Evolutionary conservation across 2,888 invertebrate genomes (phyloP).

Genomic region (Eucriotettix oculatus): DNA sequence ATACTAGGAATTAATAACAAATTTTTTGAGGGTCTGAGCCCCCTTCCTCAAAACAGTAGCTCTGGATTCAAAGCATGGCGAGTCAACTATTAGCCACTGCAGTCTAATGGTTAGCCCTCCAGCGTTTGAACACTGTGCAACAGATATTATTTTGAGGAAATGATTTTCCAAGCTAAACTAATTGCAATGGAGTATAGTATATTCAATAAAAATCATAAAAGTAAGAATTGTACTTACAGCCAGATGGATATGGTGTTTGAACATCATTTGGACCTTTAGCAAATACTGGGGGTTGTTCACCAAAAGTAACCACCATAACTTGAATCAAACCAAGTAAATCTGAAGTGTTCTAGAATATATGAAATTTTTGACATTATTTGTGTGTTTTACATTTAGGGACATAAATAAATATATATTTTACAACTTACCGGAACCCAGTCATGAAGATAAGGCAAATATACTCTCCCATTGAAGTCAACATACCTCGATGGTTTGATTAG

Average conservation of each 20-base stretch:
- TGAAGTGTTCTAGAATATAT: slow-evolving; percentile 44
- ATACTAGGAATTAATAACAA: no score
- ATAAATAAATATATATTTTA: not conserved
- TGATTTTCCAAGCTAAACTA: no score
- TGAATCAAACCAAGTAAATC: slow-evolving; percentile 79
- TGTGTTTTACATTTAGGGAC: not conserved
- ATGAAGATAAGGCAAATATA: slow-evolving; percentile 91
- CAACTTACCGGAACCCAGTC: slow-evolving; percentile 67
- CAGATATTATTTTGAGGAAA: no score
- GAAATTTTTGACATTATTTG: not conserved
- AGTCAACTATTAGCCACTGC: no score
- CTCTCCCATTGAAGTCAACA: slow-evolving; percentile 89
- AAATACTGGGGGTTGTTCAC: slow-evolving; percentile 89
- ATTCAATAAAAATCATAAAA: no score
- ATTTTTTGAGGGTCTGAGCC: no score
- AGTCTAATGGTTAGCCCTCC: no score
- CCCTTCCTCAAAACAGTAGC: no score
- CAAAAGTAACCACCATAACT: slow-evolving; percentile 81
- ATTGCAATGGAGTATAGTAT: no score
- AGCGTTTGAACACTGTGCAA: no score
- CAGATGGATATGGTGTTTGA: slow-evolving; percentile 35
- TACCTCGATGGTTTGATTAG: slow-evolving; percentile 84
- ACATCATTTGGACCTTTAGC: slow-evolving; percentile 44
- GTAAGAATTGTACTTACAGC: slow-evolving; percentile 23
- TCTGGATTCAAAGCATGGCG: no score